A percentile compares a stretch with the other conserved stretches of the same genome.
phyloP scores from a whole-genome alignment of 2,797 vertebrate species.

The Mionectes olivaceus region DNA sequence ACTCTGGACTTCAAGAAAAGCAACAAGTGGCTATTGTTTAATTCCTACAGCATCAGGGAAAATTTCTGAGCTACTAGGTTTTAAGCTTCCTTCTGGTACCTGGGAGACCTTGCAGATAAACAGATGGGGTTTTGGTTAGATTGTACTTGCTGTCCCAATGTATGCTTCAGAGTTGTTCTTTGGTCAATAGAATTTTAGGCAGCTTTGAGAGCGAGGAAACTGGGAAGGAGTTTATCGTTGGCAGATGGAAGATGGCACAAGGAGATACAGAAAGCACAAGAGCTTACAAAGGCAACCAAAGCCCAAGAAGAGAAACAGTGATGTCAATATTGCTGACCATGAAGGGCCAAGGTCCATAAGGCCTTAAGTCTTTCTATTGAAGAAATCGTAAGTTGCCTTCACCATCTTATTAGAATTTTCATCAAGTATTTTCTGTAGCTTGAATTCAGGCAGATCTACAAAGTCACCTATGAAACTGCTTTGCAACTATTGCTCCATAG shows the following conservation, averaged over 20 bases:
- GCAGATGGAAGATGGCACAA: background rate
- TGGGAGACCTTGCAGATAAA: background rate
- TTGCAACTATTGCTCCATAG: background rate
- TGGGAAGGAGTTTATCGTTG: background rate
- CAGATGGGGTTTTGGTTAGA: background rate
- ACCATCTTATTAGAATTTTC: background rate
- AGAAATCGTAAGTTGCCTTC: background rate
- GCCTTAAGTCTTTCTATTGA: background rate
- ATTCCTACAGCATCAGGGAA: background rate
- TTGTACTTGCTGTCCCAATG: background rate
- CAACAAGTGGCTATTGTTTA: background rate
- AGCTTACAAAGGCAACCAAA: background rate
- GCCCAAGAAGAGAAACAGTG: background rate
- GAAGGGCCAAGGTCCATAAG: background rate
- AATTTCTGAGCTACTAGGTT: background rate
- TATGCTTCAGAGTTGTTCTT: fast-evolving
- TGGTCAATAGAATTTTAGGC: background rate
- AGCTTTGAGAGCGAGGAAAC: background rate
- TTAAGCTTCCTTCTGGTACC: background rate
- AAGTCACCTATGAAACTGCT: background rate
- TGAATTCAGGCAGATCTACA: background rate
- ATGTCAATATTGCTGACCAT: background rate
- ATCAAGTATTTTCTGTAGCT: background rate
- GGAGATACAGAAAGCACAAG: background rate
- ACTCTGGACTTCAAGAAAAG: background rate